Conservation (phyloP, 2,113 vertebrate genomes). For the Lycocorax pyrrhopterus region DNA sequence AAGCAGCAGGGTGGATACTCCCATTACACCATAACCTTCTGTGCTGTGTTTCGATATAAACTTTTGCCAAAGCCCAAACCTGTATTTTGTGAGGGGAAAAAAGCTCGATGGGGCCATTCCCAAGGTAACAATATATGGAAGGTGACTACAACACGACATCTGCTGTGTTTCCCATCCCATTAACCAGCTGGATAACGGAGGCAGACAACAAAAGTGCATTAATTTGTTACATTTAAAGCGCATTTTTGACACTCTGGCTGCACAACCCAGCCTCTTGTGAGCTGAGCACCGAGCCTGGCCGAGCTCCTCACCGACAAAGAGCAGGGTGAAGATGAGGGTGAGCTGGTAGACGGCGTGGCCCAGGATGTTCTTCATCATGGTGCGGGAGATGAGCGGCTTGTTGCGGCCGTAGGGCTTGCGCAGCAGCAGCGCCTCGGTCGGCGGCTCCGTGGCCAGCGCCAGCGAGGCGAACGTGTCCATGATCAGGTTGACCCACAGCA, state of each 20-base stretch:
- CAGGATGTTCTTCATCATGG: constrained; percentile 99
- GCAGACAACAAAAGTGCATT: accelerated
- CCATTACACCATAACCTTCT: not conserved
- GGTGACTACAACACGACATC: not conserved
- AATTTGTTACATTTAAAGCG: accelerated
- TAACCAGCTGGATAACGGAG: no score
- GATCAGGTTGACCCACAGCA: constrained; percentile 99
- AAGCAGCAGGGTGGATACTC: not conserved
- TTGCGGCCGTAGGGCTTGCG: constrained; percentile 90
- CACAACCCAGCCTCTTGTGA: not conserved
- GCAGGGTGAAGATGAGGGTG: constrained; percentile 88
- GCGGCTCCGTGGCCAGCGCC: constrained; percentile 94
- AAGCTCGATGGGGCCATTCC: not conserved
- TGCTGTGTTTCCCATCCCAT: not conserved
- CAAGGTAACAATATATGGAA: not conserved
- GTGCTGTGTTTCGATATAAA: accelerated
- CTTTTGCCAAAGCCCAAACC: not conserved
- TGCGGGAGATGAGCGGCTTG: constrained; percentile 96
- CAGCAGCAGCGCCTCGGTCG: constrained; percentile 84
- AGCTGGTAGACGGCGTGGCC: constrained; percentile 94
- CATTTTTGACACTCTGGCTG: accelerated
- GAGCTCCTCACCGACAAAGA: constrained; percentile 84
- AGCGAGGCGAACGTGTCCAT: constrained; percentile 98
- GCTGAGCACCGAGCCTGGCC: not conserved
- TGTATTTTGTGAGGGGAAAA: not conserved